Evolutionary conservation across 2,888 invertebrate genomes (phyloP), one percentile per base, ranked within the genome.

Genomic region (Cataglyphis altisquamis): DNA sequence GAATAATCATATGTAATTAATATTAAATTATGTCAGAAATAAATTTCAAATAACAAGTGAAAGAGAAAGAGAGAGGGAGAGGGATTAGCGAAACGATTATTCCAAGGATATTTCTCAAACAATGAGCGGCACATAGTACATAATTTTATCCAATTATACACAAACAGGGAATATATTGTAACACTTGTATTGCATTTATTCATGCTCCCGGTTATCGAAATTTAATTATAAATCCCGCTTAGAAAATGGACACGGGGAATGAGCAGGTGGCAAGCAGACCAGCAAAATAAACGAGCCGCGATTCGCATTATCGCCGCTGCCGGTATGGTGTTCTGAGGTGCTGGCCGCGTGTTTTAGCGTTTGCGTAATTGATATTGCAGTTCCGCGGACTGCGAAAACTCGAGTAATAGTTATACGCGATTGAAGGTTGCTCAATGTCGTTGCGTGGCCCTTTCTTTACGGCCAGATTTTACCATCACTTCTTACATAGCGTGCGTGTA

Each of bases 401-500:
- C 25, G 67, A 74, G 63, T 82, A 85, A 78, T n/a, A 68, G 60
- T 45, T 45, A 39, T 55, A 18, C 29, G 25, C 29, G 45, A 9
- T 48, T 48, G 74, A 84, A 86, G 67, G 84, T 88, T 89, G 84
- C 87, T 32, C 84, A 88, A 85, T 86, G 81, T 85, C 85, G 85
- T 84, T 88, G 77, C 83, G 78, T 60, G 72, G 72, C 48, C 60
- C 82, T 82, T 64, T 64, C 48, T 48, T 70, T 15, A 18, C 8
- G 25, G 55, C 5, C 21, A 3, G 10, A 41, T 15, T 52, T 81
- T 52, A 62, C 21, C 21, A 21, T 18, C 60, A 25, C 12, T 29
- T 66, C 41, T 39, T 41, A 63, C 29, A 6, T 62, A 66, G 8
- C 9, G 1, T 29, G 48, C 29, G 12, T 8, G 64, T 15, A 3